Evolutionary conservation across 2,113 vertebrate genomes (phyloP).

Genomic region (Megaceryle torquata): DNA sequence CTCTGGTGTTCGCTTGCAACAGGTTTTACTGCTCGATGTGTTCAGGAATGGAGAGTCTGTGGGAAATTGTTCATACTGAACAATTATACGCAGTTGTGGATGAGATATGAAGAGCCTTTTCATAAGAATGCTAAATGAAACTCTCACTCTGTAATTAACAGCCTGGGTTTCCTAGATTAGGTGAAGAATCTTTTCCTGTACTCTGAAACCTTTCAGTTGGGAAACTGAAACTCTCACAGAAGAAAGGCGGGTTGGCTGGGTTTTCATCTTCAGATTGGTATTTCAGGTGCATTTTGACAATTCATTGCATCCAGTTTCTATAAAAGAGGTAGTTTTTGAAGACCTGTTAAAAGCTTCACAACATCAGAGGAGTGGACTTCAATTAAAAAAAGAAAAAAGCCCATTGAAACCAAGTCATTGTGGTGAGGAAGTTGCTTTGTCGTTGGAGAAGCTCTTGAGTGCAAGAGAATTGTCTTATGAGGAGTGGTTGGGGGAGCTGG

Average conservation of each 20-base stretch:
- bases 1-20: constrained; percentile 16
- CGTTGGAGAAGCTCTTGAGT: not conserved
- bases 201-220: not conserved
- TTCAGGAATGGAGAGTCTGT: not conserved
- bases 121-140: not conserved
- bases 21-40: not conserved
- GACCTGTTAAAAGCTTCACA: not conserved
- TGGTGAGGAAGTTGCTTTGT: not conserved
- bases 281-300: not conserved
- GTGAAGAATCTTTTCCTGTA: not conserved
- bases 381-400: not conserved
- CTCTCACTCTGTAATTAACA: not conserved
- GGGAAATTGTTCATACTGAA: not conserved
- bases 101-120: not conserved
- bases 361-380: not conserved
- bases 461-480: not conserved
- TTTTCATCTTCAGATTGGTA: constrained; percentile 30
- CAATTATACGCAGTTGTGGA: rapidly evolving
- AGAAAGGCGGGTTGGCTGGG: constrained; percentile 29
- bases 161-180: not conserved
- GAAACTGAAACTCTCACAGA: not conserved
- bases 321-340: not conserved
- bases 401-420: not conserved
- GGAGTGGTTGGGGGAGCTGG: no score
- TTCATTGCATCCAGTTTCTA: not conserved